A percentile compares a stretch with the other conserved stretches of the same genome.
Conservation (phyloP, 35 echinoderm and acorn worm species). For the Ptychodera flava region DNA sequence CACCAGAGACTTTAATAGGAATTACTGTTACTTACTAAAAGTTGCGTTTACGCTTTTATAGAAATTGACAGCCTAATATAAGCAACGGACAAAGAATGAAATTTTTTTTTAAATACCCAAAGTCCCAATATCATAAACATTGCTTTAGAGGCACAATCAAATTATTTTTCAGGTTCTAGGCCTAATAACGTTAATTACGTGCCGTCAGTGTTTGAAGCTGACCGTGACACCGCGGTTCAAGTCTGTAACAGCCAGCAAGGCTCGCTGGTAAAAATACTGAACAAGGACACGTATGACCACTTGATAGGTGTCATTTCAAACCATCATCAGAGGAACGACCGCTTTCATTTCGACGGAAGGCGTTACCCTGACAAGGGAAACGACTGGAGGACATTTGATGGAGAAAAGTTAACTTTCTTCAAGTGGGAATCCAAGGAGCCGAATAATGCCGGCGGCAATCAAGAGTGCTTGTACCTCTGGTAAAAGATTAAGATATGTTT, state of each 20-base stretch:
- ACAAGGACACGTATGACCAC: background rate
- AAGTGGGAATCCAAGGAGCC: background rate
- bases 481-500: background rate
- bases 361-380: background rate
- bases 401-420: background rate
- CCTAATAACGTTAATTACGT: background rate
- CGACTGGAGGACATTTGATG: background rate
- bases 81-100: too few relatives aligned
- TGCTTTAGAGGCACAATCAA: too few relatives aligned
- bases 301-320: background rate
- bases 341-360: background rate
- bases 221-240: background rate
- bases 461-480: background rate
- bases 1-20: too few relatives aligned
- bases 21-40: too few relatives aligned
- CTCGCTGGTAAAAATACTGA: background rate
- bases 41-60: too few relatives aligned
- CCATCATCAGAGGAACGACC: background rate
- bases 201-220: background rate
- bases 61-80: too few relatives aligned
- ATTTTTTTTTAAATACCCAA: too few relatives aligned
- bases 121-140: too few relatives aligned
- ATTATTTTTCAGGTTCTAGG: background rate
- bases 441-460: background rate
- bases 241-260: background rate